These are phyloP conservation scores for Xestia rhomboidea DNA, from an alignment of 2,888 invertebrate species.

Conservation along the genomic window DNA sequence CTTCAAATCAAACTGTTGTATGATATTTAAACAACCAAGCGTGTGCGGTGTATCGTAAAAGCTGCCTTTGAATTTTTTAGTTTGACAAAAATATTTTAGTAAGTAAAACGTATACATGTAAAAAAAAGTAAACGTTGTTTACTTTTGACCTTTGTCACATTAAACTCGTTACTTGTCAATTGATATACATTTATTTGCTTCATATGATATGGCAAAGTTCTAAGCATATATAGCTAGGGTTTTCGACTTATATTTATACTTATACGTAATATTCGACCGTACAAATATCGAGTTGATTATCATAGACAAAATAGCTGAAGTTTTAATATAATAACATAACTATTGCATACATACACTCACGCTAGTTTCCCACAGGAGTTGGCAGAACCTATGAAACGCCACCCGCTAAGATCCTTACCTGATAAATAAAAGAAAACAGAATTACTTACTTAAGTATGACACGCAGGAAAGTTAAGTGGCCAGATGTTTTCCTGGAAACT, in stretches of 20 bases:
- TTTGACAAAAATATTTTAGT: neutral
- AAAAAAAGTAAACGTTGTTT: neutral
- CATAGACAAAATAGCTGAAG: neutral
- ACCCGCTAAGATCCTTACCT: neutral
- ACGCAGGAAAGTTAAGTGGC: neutral
- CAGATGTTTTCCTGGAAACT: slow-evolving; percentile 16
- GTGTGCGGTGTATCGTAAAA: neutral
- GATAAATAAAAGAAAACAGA: neutral
- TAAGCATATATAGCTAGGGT: too few relatives aligned
- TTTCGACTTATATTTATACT: neutral
- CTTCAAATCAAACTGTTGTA: slow-evolving; percentile 12
- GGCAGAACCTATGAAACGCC: neutral
- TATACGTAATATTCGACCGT: too few relatives aligned
- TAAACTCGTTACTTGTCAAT: neutral
- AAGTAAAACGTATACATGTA: neutral
- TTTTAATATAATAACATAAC: neutral
- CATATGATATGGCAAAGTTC: neutral
- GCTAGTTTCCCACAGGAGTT: neutral
- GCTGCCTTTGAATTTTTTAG: neutral
- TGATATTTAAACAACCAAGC: neutral
- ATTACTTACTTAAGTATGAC: neutral
- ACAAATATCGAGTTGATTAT: neutral
- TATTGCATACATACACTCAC: neutral
- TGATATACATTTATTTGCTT: neutral
- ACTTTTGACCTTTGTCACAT: neutral